phyloP scores from a whole-genome alignment of 2,113 vertebrate genomes.

The Scortum barcoo region DNA sequence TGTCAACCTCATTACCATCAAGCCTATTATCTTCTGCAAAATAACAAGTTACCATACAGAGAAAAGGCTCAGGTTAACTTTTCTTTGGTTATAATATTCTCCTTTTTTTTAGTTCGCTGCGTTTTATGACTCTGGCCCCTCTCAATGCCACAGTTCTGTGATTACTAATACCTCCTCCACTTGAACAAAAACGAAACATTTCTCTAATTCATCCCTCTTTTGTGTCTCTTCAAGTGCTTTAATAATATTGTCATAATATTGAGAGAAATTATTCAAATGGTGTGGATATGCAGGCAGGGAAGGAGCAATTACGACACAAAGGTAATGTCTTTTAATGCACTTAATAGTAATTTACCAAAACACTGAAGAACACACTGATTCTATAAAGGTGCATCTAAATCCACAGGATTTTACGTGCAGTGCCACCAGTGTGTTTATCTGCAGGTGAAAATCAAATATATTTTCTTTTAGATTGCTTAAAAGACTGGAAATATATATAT shows the following conservation, averaged over 20 bases:
- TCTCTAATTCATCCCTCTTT: background rate
- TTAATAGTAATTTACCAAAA: background rate
- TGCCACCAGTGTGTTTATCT: background rate
- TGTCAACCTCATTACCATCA: slow-evolving; percentile 55
- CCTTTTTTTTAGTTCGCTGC: background rate
- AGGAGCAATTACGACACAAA: background rate
- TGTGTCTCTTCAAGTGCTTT: background rate
- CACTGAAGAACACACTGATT: background rate
- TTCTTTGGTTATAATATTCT: background rate
- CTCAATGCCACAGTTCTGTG: background rate
- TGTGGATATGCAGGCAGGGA: background rate
- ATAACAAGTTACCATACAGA: background rate
- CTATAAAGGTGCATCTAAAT: background rate
- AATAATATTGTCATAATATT: background rate
- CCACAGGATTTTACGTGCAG: background rate
- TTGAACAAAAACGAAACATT: background rate
- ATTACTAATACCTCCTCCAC: background rate
- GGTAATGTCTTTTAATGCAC: background rate
- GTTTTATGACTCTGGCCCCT: background rate
- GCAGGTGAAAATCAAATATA: background rate
- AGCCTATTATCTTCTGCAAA: slow-evolving; percentile 24
- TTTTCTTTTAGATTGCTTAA: slow-evolving; percentile 15
- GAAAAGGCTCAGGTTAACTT: slow-evolving; percentile 11
- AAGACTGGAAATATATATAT: slow-evolving; percentile 11
- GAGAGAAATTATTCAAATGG: background rate